These are phyloP conservation scores for Nowickia ferox DNA, from an alignment of 2,888 invertebrate genomes.

Conservation along the genomic window DNA sequence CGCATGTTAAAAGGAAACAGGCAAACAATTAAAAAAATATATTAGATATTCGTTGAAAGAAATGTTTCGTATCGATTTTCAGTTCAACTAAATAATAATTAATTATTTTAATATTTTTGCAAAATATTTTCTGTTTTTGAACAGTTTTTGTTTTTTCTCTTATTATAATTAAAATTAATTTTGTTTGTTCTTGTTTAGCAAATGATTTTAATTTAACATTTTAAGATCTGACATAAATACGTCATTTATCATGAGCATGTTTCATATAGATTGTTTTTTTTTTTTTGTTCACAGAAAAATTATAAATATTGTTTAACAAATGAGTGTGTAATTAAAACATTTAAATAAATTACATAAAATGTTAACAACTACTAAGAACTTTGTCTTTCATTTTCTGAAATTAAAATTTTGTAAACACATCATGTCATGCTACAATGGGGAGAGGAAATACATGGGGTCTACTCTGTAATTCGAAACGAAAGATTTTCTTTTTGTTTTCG, in stretches of 20 bases:
- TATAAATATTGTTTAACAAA: slow-evolving; percentile 67
- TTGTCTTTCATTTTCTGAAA: slow-evolving; percentile 22
- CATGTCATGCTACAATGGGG: not conserved
- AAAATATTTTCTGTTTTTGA: not conserved
- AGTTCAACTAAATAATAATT: not conserved
- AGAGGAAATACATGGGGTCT: no score
- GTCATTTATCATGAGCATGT: slow-evolving; percentile 68
- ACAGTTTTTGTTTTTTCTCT: not conserved
- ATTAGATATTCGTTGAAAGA: no score
- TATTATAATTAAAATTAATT: not conserved
- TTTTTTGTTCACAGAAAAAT: slow-evolving; percentile 19
- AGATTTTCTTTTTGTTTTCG: no score
- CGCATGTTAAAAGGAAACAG: no score
- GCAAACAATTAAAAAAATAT: no score
- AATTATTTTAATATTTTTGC: not conserved
- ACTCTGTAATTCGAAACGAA: no score
- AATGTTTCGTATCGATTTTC: no score
- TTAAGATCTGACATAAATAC: slow-evolving; percentile 69
- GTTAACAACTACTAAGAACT: slow-evolving; percentile 55
- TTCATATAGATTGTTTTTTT: slow-evolving; percentile 19
- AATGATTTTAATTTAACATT: slow-evolving; percentile 63
- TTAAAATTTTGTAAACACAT: slow-evolving; percentile 18
- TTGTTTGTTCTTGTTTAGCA: slow-evolving; percentile 39
- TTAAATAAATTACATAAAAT: slow-evolving; percentile 62
- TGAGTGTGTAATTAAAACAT: slow-evolving; percentile 72